These are phyloP conservation scores for Xestia rhomboidea DNA, from an alignment of 2,888 invertebrate genomes.

Conservation along the genomic window DNA sequence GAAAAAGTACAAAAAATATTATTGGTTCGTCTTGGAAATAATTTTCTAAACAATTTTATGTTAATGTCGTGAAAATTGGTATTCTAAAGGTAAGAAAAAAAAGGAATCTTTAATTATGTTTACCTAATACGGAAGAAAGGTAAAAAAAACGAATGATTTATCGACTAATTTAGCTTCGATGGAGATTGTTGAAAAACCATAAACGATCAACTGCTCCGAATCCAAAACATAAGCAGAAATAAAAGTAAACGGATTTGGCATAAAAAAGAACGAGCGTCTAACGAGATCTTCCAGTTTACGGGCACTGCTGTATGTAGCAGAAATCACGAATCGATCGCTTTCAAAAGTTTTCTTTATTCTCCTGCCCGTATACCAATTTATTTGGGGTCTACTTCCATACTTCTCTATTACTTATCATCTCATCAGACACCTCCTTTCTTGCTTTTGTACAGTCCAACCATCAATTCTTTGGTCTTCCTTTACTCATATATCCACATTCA, in stretches of 20 bases:
- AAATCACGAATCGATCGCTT: not conserved
- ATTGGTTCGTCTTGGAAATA: not conserved
- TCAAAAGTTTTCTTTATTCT: no score
- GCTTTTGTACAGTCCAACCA: no score
- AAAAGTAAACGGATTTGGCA: not conserved
- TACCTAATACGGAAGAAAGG: not conserved
- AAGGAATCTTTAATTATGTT: no score
- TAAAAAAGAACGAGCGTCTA: not conserved
- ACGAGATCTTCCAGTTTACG: not conserved
- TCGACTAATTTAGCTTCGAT: not conserved
- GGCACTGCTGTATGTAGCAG: not conserved
- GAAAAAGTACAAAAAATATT: constrained; percentile 4
- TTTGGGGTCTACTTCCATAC: no score
- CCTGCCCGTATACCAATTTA: no score
- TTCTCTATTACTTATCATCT: no score
- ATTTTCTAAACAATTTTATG: constrained; percentile 3
- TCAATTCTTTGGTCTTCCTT: no score
- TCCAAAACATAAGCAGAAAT: not conserved
- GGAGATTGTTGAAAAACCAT: not conserved
- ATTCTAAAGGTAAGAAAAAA: not conserved
- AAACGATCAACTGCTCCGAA: not conserved
- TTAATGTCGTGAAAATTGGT: not conserved
- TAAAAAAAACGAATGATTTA: not conserved
- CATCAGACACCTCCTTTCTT: no score
- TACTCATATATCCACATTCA: no score